phyloP scores from a whole-genome alignment of 2,888 invertebrate species.

The Nezara viridula region DNA sequence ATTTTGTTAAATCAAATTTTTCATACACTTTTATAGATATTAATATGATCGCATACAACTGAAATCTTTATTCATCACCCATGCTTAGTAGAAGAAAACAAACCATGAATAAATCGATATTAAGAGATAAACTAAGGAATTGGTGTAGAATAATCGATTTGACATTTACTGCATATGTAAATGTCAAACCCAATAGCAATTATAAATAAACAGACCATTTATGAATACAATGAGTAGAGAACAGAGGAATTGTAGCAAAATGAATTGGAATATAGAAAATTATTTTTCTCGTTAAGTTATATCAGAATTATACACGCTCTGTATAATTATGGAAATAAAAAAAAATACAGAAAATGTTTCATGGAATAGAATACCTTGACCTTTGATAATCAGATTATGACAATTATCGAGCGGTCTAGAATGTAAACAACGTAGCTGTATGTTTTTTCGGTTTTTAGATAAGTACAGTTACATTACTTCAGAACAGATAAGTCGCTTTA shows the following conservation, averaged over 20 bases:
- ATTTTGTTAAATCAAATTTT: too few relatives aligned
- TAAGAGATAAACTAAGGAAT: background rate
- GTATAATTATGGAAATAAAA: background rate
- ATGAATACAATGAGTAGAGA: background rate
- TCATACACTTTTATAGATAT: too few relatives aligned
- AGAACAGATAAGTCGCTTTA: too few relatives aligned
- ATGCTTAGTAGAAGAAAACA: too few relatives aligned
- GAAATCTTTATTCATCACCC: too few relatives aligned
- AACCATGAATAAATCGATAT: background rate
- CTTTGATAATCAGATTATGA: background rate
- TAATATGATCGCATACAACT: too few relatives aligned
- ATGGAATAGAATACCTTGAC: background rate
- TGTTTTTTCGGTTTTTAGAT: too few relatives aligned
- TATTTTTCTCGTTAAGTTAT: background rate
- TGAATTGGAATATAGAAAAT: background rate
- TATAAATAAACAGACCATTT: background rate
- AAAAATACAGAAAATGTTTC: background rate
- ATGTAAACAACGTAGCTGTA: too few relatives aligned
- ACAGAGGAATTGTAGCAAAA: background rate
- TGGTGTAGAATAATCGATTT: background rate
- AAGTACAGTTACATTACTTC: too few relatives aligned
- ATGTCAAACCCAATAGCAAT: background rate
- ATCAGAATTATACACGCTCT: too few relatives aligned
- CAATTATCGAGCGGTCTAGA: background rate
- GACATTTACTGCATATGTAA: background rate